These are phyloP conservation scores for Pinctada fucata DNA, from an alignment of 2,888 invertebrate genomes.

Conservation along the genomic window DNA sequence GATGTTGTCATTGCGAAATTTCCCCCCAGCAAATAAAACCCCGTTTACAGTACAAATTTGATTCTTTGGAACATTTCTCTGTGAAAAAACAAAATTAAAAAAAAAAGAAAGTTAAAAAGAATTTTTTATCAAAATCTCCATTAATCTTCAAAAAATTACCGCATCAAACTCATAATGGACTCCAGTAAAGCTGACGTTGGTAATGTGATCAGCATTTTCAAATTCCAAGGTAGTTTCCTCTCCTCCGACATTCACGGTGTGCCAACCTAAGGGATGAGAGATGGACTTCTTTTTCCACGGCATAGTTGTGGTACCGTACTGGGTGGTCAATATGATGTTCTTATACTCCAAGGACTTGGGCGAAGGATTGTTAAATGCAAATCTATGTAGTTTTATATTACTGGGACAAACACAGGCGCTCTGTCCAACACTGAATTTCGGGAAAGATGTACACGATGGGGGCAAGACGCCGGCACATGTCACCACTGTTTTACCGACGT, in stretches of 20 bases:
- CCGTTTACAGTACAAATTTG: too few species aligned
- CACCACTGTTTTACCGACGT: constrained; percentile 52
- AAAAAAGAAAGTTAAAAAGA: too few species aligned
- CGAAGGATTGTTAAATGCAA: constrained; percentile 63
- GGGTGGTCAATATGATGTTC: constrained; percentile 57
- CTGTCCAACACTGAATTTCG: constrained; percentile 40
- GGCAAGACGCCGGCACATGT: constrained; percentile 59
- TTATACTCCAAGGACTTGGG: constrained; percentile 63
- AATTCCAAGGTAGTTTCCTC: constrained; percentile 58
- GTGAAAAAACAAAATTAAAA: too few species aligned
- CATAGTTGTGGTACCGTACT: constrained; percentile 55
- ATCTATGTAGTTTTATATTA: constrained; percentile 63
- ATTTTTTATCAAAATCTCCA: too few species aligned
- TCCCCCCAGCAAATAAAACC: neutral
- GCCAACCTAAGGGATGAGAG: constrained; percentile 71
- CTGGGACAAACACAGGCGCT: constrained; percentile 58
- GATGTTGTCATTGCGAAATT: neutral
- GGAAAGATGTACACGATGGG: constrained; percentile 36
- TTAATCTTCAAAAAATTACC: constrained; percentile 1
- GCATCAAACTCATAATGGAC: constrained; percentile 62
- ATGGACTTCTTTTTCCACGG: constrained; percentile 63
- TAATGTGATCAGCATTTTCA: constrained; percentile 63
- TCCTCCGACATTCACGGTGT: constrained; percentile 57
- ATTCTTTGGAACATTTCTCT: too few species aligned
- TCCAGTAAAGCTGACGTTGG: constrained; percentile 69